Evolutionary conservation across 2,888 invertebrate genomes (phyloP), one percentile per base, ranked within the genome.

Genomic region (Allacma fusca): DNA sequence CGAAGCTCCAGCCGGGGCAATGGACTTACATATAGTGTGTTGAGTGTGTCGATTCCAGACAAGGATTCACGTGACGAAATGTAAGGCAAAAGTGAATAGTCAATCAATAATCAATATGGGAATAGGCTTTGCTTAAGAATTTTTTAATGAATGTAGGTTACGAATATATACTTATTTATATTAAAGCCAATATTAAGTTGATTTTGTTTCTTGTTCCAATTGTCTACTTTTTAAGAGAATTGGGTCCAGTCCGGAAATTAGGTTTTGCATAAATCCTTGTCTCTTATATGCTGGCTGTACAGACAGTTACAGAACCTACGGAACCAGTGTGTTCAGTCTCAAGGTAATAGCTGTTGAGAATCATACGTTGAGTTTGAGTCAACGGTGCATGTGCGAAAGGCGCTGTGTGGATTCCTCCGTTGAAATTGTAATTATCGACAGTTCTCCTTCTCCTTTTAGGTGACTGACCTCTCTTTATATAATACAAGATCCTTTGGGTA

Each of bases 31-130:
- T n/a, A 19, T 50, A 62, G 62, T 26, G 44, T 29, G 28, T 71
- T 21, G 24, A 44, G n/a, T n/a, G n/a, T 62, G 44, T 28, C 43
- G 64, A 50, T 26, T 70, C 57, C 67, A 62, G 62, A 62, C 44
- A 67, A 44, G 40, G 57, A 23, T 40, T 68, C 68, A 68, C 68
- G 68, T 68, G 68, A 68, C 68, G 68, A 71, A 57, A 57, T 71
- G 71, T 57, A 70, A 75, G 65, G 21, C 50, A 71, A 65, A 62
- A 28, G 28, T 28, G 26, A 68, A 71, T 69, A 44, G 50, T 68
- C 57, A 64, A 71, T 26, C 62, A 64, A 71, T 67, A 44, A 26
- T 71, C 76, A 59, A 69, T 62, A n/a, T n/a, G n/a, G n/a, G n/a
- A 76, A 59, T 69, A 16, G 2, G 34, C 9, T 9, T 34, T 34